A percentile compares a stretch with the other conserved stretches of the same genome.
Conservation (phyloP, 92 coral and sea anemone genomes). For the Zoanthus sansibaricus region DNA sequence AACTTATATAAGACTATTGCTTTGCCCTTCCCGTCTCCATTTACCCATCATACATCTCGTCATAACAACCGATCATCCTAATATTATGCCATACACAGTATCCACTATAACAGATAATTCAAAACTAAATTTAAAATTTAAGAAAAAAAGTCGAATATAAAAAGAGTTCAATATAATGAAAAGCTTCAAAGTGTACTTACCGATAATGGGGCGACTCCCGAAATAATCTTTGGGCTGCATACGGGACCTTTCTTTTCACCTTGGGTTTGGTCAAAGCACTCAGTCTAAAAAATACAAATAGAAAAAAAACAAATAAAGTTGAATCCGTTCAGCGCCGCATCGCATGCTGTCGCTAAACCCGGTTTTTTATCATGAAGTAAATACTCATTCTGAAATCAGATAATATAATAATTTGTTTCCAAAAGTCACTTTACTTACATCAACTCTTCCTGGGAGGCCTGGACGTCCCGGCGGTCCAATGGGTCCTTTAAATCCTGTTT, state of each 20-base stretch:
- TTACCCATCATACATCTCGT: too few species aligned
- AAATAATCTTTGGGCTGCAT: not conserved
- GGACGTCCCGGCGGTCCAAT: not conserved
- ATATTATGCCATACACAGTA: too few species aligned
- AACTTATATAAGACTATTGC: too few species aligned
- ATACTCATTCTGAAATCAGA: not conserved
- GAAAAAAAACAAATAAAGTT: not conserved
- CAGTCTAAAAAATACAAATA: not conserved
- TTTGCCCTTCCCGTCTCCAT: too few species aligned
- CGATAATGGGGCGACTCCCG: not conserved
- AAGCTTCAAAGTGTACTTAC: not conserved
- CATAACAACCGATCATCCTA: too few species aligned
- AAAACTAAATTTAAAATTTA: too few species aligned
- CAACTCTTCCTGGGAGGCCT: not conserved
- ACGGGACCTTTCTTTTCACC: constrained; percentile 6
- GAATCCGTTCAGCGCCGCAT: not conserved
- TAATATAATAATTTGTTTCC: not conserved
- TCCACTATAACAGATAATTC: too few species aligned
- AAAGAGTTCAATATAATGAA: not conserved
- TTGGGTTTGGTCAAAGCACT: not conserved
- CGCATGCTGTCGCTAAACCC: not conserved
- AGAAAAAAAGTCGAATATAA: not conserved
- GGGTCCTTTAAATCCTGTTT: not conserved
- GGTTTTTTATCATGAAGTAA: not conserved
- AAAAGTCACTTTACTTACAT: not conserved